Percentiles rank a stretch among this genome's conserved stretches.
These are phyloP conservation scores for Noctilio leporinus DNA, from an alignment of 2,113 vertebrate species.

Conservation along the genomic window DNA sequence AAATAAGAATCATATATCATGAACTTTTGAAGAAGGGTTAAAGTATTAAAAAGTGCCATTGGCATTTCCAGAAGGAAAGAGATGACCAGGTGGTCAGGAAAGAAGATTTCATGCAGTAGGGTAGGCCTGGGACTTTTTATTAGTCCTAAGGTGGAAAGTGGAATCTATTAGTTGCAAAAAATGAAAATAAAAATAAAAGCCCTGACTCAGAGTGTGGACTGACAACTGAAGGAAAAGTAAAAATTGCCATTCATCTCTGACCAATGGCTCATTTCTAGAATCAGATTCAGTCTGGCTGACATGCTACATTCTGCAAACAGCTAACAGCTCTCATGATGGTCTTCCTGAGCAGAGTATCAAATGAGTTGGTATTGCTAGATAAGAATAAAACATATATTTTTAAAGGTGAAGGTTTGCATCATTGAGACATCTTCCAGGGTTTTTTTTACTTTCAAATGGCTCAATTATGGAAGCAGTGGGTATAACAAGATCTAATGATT, in stretches of 20 bases:
- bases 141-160: background rate
- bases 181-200: background rate
- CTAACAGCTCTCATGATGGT: background rate
- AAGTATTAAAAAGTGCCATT: background rate
- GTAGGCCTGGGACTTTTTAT: background rate
- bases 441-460: conserved; percentile 5
- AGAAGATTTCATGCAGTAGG: background rate
- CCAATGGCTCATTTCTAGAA: background rate
- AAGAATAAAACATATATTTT: background rate
- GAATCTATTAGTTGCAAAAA: background rate
- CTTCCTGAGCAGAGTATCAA: background rate
- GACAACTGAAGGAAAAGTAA: background rate
- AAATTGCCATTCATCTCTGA: background rate
- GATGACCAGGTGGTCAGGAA: background rate
- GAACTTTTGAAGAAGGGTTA: background rate
- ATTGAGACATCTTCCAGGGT: background rate
- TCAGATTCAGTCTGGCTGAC: background rate
- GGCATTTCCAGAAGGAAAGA: background rate
- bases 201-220: background rate
- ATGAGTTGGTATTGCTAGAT: background rate
- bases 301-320: background rate
- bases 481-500: background rate
- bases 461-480: background rate
- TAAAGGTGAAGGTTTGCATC: background rate
- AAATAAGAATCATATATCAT: background rate